Conservation (phyloP, 2,888 invertebrate genomes). For the Netelia melanura region DNA sequence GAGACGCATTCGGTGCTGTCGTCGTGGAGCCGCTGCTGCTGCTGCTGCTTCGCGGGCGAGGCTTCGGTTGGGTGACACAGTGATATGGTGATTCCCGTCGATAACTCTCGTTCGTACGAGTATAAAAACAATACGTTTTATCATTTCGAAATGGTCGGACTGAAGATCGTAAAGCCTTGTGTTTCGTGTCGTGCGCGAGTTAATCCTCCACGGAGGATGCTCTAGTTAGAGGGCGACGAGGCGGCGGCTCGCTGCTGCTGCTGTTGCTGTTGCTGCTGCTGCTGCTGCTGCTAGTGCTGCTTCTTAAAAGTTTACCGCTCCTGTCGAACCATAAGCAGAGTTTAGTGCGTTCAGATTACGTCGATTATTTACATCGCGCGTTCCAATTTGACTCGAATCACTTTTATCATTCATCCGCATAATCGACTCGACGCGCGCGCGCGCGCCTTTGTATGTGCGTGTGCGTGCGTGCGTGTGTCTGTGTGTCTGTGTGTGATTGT, state of each 20-base stretch:
- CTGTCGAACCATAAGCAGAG: neutral
- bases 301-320: neutral
- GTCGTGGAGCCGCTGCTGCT: neutral
- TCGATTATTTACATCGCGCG: no score
- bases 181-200: conserved; percentile 49
- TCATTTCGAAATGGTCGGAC: conserved; percentile 32
- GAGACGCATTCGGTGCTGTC: conserved; percentile 5
- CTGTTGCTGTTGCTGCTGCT: conserved; percentile 13
- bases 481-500: neutral
- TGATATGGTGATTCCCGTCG: conserved; percentile 52
- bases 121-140: neutral
- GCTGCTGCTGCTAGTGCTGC: conserved; percentile 1
- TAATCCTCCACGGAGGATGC: conserved; percentile 62
- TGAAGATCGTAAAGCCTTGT: conserved; percentile 38
- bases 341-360: no score
- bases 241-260: conserved; percentile 63
- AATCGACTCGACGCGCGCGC: no score
- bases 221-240: conserved; percentile 65
- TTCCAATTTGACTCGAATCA: no score
- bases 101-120: conserved; percentile 23
- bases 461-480: neutral
- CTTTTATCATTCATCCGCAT: no score
- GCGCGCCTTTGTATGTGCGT: neutral
- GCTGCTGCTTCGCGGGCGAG: conserved; percentile 51
- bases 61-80: conserved; percentile 1